Conservation (phyloP, 1,140 invertebrate genomes). For the Helicoverpa armigera region DNA sequence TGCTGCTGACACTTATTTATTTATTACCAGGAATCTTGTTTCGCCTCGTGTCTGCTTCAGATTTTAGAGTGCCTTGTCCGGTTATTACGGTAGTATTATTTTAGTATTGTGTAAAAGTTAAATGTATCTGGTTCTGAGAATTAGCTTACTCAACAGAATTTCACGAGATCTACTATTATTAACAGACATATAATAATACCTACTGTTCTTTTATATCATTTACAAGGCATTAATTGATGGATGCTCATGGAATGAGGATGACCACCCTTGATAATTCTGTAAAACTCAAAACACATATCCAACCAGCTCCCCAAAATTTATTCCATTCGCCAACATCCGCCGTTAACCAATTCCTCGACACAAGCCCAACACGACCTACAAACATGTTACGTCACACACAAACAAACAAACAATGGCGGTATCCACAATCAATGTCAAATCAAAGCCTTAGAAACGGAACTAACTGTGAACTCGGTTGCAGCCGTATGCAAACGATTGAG, state of each 20-base stretch:
- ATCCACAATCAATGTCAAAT: conserved; percentile 33
- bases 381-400: conserved; percentile 1
- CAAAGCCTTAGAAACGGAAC: conserved; percentile 27
- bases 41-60: background rate
- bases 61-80: background rate
- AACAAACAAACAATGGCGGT: conserved; percentile 22
- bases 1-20: conserved; percentile 25
- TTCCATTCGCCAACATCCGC: background rate
- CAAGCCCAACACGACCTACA: background rate
- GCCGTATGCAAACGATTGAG: conserved; percentile 25
- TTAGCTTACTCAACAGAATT: too few relatives aligned
- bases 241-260: too few relatives aligned
- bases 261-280: too few relatives aligned
- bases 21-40: conserved; percentile 4
- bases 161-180: too few relatives aligned
- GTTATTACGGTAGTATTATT: background rate
- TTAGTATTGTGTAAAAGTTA: background rate
- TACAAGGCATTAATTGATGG: too few relatives aligned
- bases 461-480: background rate
- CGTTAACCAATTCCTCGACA: conserved; percentile 16
- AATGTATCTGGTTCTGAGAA: too few relatives aligned
- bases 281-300: too few relatives aligned
- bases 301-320: too few relatives aligned
- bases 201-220: too few relatives aligned
- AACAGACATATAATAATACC: too few relatives aligned